Conservation (phyloP, 2,113 vertebrate species). For the Tupaia tana region DNA sequence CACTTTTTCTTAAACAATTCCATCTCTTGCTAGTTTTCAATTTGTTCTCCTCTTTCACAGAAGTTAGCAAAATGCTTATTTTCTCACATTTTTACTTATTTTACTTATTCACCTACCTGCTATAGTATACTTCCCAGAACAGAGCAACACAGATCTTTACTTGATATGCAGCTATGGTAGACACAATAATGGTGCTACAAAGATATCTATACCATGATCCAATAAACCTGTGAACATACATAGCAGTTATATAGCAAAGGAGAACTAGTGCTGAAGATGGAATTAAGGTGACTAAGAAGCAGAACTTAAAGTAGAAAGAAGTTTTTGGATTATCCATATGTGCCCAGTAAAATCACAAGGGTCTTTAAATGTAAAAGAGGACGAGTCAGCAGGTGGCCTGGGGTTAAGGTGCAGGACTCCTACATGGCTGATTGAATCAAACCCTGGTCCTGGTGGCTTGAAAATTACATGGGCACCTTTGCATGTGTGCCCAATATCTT, state of each 20-base stretch:
- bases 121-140: not conserved
- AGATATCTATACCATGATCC: not conserved
- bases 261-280: not conserved
- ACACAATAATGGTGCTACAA: not conserved
- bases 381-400: no score
- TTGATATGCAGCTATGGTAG: not conserved
- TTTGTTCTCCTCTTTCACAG: not conserved
- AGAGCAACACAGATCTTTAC: not conserved
- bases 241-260: not conserved
- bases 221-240: not conserved
- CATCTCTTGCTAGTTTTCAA: not conserved
- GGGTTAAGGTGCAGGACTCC: no score
- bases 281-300: not conserved
- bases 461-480: no score
- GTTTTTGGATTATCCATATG: not conserved
- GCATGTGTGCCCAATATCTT: no score
- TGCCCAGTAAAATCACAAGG: not conserved
- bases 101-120: no score
- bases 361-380: not conserved
- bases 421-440: no score
- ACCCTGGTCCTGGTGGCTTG: no score
- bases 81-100: not conserved
- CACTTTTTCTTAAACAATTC: not conserved
- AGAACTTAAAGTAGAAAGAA: not conserved
- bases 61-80: not conserved